Evolutionary conservation across 2,797 vertebrate genomes (phyloP), one percentile per base, ranked within the genome.

Genomic region (Hirundo rustica): DNA sequence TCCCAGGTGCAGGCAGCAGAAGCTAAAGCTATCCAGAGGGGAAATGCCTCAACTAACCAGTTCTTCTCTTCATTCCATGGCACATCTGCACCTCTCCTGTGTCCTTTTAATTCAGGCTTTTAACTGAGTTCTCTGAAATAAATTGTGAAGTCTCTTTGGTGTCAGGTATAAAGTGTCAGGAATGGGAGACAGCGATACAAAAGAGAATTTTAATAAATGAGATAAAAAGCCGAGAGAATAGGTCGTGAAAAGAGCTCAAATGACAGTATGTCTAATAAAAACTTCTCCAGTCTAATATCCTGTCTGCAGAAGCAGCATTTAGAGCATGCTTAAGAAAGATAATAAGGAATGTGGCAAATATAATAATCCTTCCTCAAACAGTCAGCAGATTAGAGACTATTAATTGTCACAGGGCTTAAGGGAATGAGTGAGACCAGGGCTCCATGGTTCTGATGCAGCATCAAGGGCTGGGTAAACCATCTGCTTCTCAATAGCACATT

Each of bases 301-400:
- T 88, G 73, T 78, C 92, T 81, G 76, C 65, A 94, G 40, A 72
- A 95, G 47, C 11, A 16, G 66, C 88, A 79, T 78, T 84, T 75
- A 94, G 29, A 91, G 83, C 20, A 78, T 1, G 11, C 62, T 88
- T 91, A 84, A 89, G 72, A 77, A 77, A 94, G 88, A 88, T 93
- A 89, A 73, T 38, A 93, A 93, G n/a, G n/a, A 90, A 86, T 0
- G 2, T 66, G 66, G 70, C 54, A 95, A 94, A 88, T 84, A 55
- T 27, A 92, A 86, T 88, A 86, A 95, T 81, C 85, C 55, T 68
- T 93, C 58, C 76, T 90, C 83, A 76, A 85, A 72, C 55, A 88
- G 79, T 27, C 72, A 84, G 79, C 2, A 2, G 83, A 90, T 95
- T 90, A 95, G 76, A 90, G 66, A 78, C 40, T 30, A 32, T 70